Evolutionary conservation across 2,113 vertebrate genomes (phyloP).

Genomic region (Coturnix japonica): DNA sequence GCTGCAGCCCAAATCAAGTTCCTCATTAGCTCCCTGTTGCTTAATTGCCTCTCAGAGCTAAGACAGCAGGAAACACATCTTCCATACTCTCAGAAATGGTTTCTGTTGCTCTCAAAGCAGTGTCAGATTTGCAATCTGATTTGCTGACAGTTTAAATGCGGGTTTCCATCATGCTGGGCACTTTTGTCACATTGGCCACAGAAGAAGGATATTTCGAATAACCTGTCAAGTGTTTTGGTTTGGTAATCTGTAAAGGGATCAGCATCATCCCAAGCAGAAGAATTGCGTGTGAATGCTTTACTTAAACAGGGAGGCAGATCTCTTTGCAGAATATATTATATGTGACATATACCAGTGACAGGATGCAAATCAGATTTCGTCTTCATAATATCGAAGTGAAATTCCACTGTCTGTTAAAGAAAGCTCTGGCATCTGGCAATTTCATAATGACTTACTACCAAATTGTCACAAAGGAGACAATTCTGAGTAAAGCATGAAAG

Average conservation of each 20-base stretch:
- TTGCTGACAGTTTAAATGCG: constrained; percentile 27
- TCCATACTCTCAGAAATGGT: background rate
- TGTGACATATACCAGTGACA: background rate
- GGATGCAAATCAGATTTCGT: background rate
- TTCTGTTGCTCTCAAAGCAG: background rate
- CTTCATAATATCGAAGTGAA: background rate
- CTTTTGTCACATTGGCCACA: background rate
- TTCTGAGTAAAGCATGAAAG: background rate
- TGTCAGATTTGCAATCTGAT: background rate
- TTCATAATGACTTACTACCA: background rate
- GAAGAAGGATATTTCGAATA: background rate
- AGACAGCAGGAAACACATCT: background rate
- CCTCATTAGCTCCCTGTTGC: background rate
- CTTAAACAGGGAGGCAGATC: background rate
- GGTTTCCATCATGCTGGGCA: constrained; percentile 12
- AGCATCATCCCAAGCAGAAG: background rate
- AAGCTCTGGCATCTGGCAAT: background rate
- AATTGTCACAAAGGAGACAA: background rate
- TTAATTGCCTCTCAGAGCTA: background rate
- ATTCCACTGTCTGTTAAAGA: background rate
- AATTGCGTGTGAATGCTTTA: background rate
- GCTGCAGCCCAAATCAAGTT: background rate
- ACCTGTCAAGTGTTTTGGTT: background rate
- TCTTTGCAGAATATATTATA: background rate
- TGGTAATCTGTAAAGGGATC: background rate